phyloP scores from a whole-genome alignment of 1,140 invertebrate species.

The Drosophila bifasciata region DNA sequence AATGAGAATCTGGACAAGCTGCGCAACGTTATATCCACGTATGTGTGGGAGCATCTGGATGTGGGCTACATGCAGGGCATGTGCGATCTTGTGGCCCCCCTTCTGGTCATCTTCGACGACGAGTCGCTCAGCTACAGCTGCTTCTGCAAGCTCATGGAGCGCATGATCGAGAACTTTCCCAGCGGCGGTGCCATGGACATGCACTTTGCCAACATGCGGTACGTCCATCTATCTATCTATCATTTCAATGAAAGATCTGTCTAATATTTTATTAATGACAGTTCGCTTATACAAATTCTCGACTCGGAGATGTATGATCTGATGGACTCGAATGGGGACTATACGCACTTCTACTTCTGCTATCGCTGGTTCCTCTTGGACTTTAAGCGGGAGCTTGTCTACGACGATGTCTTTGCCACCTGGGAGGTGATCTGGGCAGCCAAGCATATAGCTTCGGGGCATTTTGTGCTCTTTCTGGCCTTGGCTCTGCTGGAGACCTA shows the following conservation, averaged over 20 bases:
- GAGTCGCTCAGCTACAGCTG: conserved; percentile 96
- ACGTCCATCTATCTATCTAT: not conserved
- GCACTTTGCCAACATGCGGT: conserved; percentile 97
- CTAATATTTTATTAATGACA: conserved; percentile 57
- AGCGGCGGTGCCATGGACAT: conserved; percentile 96
- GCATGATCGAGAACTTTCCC: conserved; percentile 96
- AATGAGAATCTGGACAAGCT: conserved; percentile 95
- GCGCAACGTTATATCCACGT: conserved; percentile 98
- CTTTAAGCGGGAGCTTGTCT: conserved; percentile 92
- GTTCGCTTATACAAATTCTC: conserved; percentile 92
- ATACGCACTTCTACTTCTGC: conserved; percentile 98
- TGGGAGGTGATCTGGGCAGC: conserved; percentile 99
- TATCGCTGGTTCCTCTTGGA: conserved; percentile 95
- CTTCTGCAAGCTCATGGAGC: conserved; percentile 95
- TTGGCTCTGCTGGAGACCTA: conserved; percentile 96
- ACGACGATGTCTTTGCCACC: conserved; percentile 95
- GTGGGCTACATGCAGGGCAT: conserved; percentile 96
- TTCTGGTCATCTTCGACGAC: conserved; percentile 96
- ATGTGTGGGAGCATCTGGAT: conserved; percentile 97
- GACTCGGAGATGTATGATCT: conserved; percentile 97
- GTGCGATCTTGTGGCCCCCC: conserved; percentile 97
- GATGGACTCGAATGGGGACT: conserved; percentile 97
- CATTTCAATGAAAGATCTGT: no score
- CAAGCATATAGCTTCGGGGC: conserved; percentile 91
- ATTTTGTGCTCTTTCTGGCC: conserved; percentile 97